Base-by-base conservation (phyloP, 1,140 invertebrate genomes). In the Archivesica marissinica region DNA sequence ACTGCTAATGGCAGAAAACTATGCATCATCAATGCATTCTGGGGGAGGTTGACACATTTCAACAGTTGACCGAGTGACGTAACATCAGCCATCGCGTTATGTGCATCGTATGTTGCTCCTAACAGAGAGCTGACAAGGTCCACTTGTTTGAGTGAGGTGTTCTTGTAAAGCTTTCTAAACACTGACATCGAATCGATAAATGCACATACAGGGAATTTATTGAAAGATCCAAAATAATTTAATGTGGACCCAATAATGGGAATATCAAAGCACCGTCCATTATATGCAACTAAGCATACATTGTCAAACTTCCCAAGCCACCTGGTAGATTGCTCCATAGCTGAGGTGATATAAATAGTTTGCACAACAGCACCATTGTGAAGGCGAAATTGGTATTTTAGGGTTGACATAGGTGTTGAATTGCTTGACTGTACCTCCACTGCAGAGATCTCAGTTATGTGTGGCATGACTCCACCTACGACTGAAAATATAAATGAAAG, bases 371-470 rank as follows among this genome's bases (percentile, higher is more conserved):
- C 3, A 7, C 76, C 76, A 75, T 54, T 15, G 15, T 25, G 33
- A 17, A 4, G 25, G 4, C 0, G 7, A 23, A 2, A 81, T 81
- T 44, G 52, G 52, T 2, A 68, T 6, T 54, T 81, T 52, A 2
- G 78, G 78, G 17, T 11, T 61, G 4, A 54, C 50, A 54, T 54
- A 54, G 17, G 50, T n/a, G 7, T 54, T 7, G 50, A 54, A 54
- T 23, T 54, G 6, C 50, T 23, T 0, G 61, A 23, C 13, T 52
- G 13, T 3, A 68, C 0, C 25, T 52, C 61, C 38, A 4, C 23
- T 17, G 78, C 78, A 6, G 78, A 61, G 30, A 81, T 81, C 38
- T 81, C 61, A 17, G 61, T 81, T 13, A 81, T 81, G 15, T 81
- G 78, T 2, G 68, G 70, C 4, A 82, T 72, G 4, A 44, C 33